Evolutionary conservation across 2,888 invertebrate species (phyloP).

Genomic region (Dione juno): DNA sequence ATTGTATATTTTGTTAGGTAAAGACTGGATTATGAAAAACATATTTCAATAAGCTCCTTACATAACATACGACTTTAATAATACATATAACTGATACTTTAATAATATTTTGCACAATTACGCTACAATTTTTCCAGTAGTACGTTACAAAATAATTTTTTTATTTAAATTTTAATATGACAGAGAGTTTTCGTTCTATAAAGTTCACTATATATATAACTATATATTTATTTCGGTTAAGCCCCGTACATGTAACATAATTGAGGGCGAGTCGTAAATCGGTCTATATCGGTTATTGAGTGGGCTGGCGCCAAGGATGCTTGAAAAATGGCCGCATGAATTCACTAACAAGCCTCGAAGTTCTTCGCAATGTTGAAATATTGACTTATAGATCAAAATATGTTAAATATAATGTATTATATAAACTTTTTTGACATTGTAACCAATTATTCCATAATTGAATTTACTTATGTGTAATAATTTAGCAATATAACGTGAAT

Average conservation of each 20-base stretch:
- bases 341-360: slow-evolving; percentile 57
- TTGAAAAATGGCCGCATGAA: slow-evolving; percentile 60
- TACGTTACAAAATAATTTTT: background rate
- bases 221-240: slow-evolving; percentile 38
- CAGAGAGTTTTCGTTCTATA: background rate
- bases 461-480: too few species aligned
- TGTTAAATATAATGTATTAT: background rate
- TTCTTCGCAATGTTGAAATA: slow-evolving; percentile 57
- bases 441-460: slow-evolving; percentile 5
- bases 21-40: background rate
- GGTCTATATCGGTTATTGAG: slow-evolving; percentile 58
- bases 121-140: background rate
- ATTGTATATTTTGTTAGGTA: background rate
- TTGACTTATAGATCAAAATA: slow-evolving; percentile 48
- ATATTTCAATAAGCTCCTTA: background rate
- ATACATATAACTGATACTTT: background rate
- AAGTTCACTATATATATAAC: background rate
- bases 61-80: background rate
- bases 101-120: background rate
- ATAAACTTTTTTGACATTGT: background rate
- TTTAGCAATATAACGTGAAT: slow-evolving; percentile 62
- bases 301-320: slow-evolving; percentile 65
- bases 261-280: slow-evolving; percentile 60
- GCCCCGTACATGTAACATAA: slow-evolving; percentile 46
- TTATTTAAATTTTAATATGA: background rate